Percentiles rank a stretch among this genome's conserved stretches.
phyloP scores from a whole-genome alignment of 2,888 invertebrate genomes.

The Protodeltote pygarga region DNA sequence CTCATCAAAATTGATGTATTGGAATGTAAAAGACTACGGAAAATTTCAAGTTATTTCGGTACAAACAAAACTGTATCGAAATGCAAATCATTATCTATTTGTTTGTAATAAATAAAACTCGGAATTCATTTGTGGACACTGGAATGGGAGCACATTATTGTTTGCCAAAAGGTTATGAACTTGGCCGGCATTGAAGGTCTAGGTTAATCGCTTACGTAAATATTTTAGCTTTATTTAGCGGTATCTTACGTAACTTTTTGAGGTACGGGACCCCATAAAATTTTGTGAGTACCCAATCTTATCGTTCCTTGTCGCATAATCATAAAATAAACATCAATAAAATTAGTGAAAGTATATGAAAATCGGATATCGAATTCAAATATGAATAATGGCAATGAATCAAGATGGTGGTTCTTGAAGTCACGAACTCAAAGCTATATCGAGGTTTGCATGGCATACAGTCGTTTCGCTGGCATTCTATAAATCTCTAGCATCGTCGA shows the following conservation, averaged over 20 bases:
- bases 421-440: constrained; percentile 42
- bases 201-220: neutral
- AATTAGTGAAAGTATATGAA: constrained; percentile 21
- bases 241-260: neutral
- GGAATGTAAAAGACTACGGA: constrained; percentile 6
- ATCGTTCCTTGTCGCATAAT: neutral
- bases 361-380: constrained; percentile 31
- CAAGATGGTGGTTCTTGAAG: constrained; percentile 22
- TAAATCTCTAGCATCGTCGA: constrained; percentile 16
- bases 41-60: constrained; percentile 9
- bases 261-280: neutral
- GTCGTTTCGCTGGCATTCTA: constrained; percentile 27
- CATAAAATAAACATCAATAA: constrained; percentile 38
- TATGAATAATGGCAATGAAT: constrained; percentile 17
- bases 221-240: neutral
- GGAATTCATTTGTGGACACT: neutral
- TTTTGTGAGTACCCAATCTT: neutral
- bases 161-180: constrained; percentile 22
- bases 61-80: constrained; percentile 8
- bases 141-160: neutral
- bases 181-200: constrained; percentile 7
- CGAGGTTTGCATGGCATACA: constrained; percentile 34
- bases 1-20: constrained; percentile 14
- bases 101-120: neutral
- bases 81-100: constrained; percentile 3